These are phyloP conservation scores for Helarctos malayanus DNA, from an alignment of 2,797 vertebrate genomes.

Conservation along the genomic window DNA sequence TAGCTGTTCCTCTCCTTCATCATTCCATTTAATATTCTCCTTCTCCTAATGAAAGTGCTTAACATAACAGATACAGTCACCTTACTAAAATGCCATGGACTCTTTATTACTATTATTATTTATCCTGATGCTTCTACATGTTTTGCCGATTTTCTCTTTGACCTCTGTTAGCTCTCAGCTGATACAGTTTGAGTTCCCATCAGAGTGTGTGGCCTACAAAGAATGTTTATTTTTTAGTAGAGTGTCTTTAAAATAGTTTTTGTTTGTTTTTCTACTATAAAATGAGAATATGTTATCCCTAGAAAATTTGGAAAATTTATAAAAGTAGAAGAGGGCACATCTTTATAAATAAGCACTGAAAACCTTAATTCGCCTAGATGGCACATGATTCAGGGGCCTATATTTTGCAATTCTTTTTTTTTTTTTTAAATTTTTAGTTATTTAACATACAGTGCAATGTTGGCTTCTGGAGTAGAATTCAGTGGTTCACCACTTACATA, in stretches of 20 bases:
- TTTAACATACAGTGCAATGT: neutral
- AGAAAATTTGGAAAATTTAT: conserved; percentile 1
- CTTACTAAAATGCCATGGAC: neutral
- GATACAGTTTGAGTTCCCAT: neutral
- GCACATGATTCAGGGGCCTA: neutral
- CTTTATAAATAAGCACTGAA: neutral
- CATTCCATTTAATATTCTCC: conserved; percentile 76
- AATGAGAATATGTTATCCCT: neutral
- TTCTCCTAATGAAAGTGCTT: conserved; percentile 63
- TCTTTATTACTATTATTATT: conserved; percentile 59
- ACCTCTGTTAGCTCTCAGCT: neutral
- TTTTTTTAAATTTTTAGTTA: neutral
- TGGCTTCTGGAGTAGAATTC: neutral
- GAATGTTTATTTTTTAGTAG: neutral
- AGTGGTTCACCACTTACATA: neutral
- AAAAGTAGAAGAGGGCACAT: neutral
- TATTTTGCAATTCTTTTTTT: neutral
- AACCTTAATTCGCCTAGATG: neutral
- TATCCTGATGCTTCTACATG: neutral
- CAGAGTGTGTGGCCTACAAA: neutral
- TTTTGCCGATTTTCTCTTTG: neutral
- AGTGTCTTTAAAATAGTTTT: neutral
- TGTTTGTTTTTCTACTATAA: conserved; percentile 15
- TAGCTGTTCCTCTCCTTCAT: conserved; percentile 67
- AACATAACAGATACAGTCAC: conserved; percentile 39